Evolutionary conservation across 2,888 invertebrate species (phyloP), one percentile per base, ranked within the genome.

Genomic region (Limulus polyphemus): DNA sequence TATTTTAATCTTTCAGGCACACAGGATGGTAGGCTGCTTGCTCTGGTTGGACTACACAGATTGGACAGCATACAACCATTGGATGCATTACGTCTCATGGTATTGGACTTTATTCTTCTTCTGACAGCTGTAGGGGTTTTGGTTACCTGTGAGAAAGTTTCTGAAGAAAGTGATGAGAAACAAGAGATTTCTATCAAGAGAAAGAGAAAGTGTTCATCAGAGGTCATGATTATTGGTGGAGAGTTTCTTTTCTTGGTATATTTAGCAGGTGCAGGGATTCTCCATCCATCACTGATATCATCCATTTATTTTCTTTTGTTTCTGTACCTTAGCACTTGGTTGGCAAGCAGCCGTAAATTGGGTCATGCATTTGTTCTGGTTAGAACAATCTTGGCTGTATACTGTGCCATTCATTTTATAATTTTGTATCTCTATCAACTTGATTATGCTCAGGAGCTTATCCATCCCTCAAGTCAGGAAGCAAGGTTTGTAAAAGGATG

Each of bases 251-350:
- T 71, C 17, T 55, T 70, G 16, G 48, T 69, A 12, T 64, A 70
- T 55, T 77, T 88, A 70, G 87, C 87, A 78, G 79, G 84, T 68
- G 83, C 85, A 11, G 88, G 87, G 1, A 84, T 87, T 64, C 78
- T 91, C 74, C 82, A 86, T 55, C 95, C 95, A 1, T 90, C 91
- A 60, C 79, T 89, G 48, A 83, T 86, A 32, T 88, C 88, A 52
- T 87, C 86, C 11, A 81, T 93, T 55, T 95, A 97, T 77, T 94
- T 90, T 77, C 73, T 93, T 60, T 81, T 87, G 62, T 95, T 95
- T 76, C 81, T 97, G 73, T 82, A 83, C 14, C 82, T 87, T 47
- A 87, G 89, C 61, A 91, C 92, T 1, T 89, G 88, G 79, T 90
- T 92, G 89, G 85, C 91, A 32, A 84, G 87, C 70, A 88, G 87